phyloP scores from a whole-genome alignment of 2,888 invertebrate species.

The Thysanoteuthis rhombus region DNA sequence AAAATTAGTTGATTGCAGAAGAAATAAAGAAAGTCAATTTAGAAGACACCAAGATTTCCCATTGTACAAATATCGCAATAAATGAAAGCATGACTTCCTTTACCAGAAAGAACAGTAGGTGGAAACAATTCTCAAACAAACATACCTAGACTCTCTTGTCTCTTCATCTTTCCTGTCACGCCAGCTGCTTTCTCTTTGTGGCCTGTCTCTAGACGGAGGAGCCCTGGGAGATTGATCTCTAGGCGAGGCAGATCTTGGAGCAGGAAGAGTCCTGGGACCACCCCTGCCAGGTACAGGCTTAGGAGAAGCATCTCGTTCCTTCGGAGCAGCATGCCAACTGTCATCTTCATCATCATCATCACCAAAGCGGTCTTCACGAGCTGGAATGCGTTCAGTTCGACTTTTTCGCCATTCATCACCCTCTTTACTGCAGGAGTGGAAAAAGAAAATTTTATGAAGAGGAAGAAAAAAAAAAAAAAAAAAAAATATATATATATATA shows the following conservation, averaged over 20 bases:
- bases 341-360: background rate
- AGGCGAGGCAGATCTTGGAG: background rate
- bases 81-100: no score
- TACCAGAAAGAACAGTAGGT: no score
- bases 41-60: no score
- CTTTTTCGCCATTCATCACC: background rate
- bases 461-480: no score
- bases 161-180: background rate
- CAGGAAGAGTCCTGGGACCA: background rate
- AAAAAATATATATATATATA: no score
- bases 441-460: background rate
- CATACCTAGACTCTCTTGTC: constrained; percentile 34
- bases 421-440: background rate
- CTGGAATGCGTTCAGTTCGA: background rate
- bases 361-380: background rate
- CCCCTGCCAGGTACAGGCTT: background rate
- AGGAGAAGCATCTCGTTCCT: background rate
- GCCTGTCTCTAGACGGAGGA: background rate
- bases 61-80: no score
- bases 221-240: background rate
- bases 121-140: constrained; percentile 34
- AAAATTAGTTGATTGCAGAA: no score
- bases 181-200: constrained; percentile 20
- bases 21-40: no score
- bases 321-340: background rate